These are phyloP conservation scores for Mormyrops attenuatus DNA, from an alignment of 2,797 vertebrate genomes.

Conservation along the genomic window DNA sequence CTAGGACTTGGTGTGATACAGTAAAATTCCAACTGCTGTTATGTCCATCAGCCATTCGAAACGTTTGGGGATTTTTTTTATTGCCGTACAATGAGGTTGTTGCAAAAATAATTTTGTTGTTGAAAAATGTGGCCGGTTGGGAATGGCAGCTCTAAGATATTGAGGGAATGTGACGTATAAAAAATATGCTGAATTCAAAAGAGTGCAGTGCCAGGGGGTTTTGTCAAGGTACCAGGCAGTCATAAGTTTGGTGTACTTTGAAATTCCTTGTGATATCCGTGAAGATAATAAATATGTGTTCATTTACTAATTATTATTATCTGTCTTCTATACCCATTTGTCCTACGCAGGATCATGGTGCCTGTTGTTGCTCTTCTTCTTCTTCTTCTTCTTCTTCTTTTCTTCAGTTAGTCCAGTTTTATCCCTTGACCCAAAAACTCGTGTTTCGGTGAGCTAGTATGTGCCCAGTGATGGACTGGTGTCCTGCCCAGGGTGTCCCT, in stretches of 20 bases:
- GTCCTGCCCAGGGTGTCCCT: not conserved
- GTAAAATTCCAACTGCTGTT: not conserved
- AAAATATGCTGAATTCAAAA: not conserved
- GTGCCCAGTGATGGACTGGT: not conserved
- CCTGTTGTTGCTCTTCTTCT: not conserved
- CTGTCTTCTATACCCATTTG: not conserved
- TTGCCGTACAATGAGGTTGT: not conserved
- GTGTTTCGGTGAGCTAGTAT: not conserved
- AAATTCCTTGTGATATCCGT: not conserved
- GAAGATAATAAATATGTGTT: not conserved
- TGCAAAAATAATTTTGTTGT: not conserved
- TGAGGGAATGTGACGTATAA: not conserved
- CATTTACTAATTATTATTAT: not conserved
- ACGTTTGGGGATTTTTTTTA: not conserved
- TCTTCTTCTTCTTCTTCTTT: not conserved
- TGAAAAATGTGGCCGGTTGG: not conserved
- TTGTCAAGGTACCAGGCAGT: not conserved
- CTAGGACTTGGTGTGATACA: not conserved
- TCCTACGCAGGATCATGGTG: not conserved
- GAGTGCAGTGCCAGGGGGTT: no score
- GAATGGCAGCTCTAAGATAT: not conserved
- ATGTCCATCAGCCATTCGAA: not conserved
- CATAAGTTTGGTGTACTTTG: not conserved
- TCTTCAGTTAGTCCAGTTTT: not conserved
- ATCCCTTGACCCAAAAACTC: not conserved